Evolutionary conservation across 2,888 invertebrate species (phyloP), one percentile per base, ranked within the genome.

Genomic region (Pseudanteris insignis): DNA sequence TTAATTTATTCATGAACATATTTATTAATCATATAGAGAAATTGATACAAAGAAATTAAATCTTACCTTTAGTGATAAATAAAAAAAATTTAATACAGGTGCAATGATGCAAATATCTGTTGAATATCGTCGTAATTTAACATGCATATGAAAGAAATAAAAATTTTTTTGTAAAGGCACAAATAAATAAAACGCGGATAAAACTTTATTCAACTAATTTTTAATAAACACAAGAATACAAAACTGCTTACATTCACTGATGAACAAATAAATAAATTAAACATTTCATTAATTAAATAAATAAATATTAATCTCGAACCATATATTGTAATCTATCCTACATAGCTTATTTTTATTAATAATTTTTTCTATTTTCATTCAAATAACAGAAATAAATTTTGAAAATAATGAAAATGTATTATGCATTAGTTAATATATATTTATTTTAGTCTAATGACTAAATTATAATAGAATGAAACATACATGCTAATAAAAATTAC

Each of bases 221-320:
- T 37, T 30, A 24, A 34, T 30, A 24, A 48, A 34, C 10, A 13
- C 4, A 13, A 29, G 14, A 48, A 12, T 38, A 38, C 36, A 38
- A 29, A 38, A 28, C n/a, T 10, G 10, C 11, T 29, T 37, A 34
- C 30, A 36, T 15, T 34, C 24, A 36, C 18, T 21, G 25, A 15
- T 5, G 21, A 44, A 33, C 25, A 33, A 44, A 44, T 44, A 44
- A 44, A 44, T 44, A 44, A 44, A 33, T 44, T 25, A 25, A 33
- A 25, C 12, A 18, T 40, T 15, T 32, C 24, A 18, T 2, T 24
- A 7, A 24, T 43, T 30, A 18, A 43, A 43, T 43, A 40, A 40
- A 40, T 38, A 30, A 21, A 29, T 7, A 24, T 2, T 6, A 21
- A 24, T 11, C 15, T 36, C 15, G 6, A 26, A 26, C 8, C 8